Evolutionary conservation across 2,797 vertebrate species (phyloP), one percentile per base, ranked within the genome.

Genomic region (Serranus cabrilla): DNA sequence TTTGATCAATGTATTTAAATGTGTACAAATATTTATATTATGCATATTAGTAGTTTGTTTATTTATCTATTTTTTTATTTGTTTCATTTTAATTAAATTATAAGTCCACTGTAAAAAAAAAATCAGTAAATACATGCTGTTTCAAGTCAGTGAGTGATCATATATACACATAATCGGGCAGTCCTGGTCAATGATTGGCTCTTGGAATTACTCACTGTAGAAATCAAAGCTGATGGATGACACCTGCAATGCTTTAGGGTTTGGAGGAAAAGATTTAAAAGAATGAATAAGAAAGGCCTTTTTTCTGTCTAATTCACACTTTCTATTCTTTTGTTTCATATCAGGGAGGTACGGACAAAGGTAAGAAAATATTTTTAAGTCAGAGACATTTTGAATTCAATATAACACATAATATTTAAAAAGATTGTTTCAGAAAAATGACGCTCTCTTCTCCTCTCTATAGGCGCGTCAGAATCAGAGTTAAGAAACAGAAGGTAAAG

Each of bases 401-500:
- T 74, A 2, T 57, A 0, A 1, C 21, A 27, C 4, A 18, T 20
- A 1, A 2, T 42, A 39, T 45, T 50, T 14, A 71, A 63, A 66
- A 6, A 67, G 14, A 11, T 4, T n/a, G 2, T 47, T 56, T 39
- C 58, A 8, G 1, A 20, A 56, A 21, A 37, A 9, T 69, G 51
- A 49, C 18, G 6, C 56, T 50, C 21, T 86, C 4, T 5, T 71
- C 8, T 78, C 23, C 16, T 80, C 11, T 69, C 16, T 31, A n/a
- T 7, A 91, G 89, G 86, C 37, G 54, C 31, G 6, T 64, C 73
- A 7, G 93, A 93, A 51, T 81, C 84, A 17, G 94, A 95, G 14
- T 51, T 96, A 40, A 82, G 95, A 69, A 93, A 95, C 67, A 89
- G 95, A 91, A 95, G 91, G 95, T 95, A 91, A 78, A 58, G 5